Evolutionary conservation across 2,888 invertebrate species (phyloP).

Genomic region (Caenorhabditis becei): DNA sequence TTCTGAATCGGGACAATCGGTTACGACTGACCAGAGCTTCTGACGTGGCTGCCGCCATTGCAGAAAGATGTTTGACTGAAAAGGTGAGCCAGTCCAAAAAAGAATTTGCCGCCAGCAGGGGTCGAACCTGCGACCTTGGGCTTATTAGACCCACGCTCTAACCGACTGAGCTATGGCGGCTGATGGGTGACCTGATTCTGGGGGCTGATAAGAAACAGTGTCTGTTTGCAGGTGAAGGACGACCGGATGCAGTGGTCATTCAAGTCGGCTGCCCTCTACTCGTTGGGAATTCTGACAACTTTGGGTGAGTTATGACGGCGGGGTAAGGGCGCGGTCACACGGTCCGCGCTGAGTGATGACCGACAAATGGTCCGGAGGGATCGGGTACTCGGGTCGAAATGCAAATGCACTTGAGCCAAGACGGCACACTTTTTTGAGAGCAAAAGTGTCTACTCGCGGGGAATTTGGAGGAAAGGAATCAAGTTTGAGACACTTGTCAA

Average conservation of each 20-base stretch:
- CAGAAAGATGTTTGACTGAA: slow-evolving; percentile 61
- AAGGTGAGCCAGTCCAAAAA: slow-evolving; percentile 60
- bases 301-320: slow-evolving; percentile 65
- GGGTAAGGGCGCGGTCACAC: slow-evolving; percentile 16
- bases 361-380: slow-evolving; percentile 34
- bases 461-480: neutral
- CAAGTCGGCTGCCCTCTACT: slow-evolving; percentile 78
- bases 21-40: slow-evolving; percentile 57
- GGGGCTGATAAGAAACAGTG: neutral
- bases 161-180: slow-evolving; percentile 81
- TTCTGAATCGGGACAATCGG: slow-evolving; percentile 60
- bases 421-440: neutral
- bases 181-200: neutral
- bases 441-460: too few species aligned
- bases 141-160: slow-evolving; percentile 81
- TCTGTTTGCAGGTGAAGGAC: slow-evolving; percentile 49
- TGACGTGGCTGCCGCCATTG: slow-evolving; percentile 65
- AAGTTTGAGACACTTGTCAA: slow-evolving; percentile 53
- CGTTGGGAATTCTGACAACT: slow-evolving; percentile 80
- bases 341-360: slow-evolving; percentile 46
- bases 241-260: slow-evolving; percentile 77
- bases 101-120: slow-evolving; percentile 79
- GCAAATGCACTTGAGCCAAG: slow-evolving; percentile 46
- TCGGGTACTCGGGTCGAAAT: slow-evolving; percentile 8
- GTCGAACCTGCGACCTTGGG: slow-evolving; percentile 81